Conservation (phyloP, 2,888 invertebrate species). For the Bellardia bayeri region DNA sequence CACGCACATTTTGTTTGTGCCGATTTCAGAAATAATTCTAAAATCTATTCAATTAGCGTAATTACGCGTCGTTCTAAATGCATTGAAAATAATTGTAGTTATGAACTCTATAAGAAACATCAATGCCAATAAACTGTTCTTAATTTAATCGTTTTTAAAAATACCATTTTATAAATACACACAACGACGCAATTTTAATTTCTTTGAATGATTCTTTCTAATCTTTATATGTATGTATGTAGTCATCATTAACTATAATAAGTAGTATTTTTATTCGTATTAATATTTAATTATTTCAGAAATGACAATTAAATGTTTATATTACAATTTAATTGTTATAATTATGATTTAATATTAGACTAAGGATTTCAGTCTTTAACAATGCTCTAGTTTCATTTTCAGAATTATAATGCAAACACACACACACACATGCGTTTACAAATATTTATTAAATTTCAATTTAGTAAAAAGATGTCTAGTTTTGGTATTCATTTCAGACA, state of each 20-base stretch:
- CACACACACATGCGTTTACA: background rate
- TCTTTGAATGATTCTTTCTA: constrained; percentile 41
- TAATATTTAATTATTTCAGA: constrained; percentile 5
- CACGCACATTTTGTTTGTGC: background rate
- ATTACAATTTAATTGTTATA: constrained; percentile 28
- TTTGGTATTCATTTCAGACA: constrained; percentile 15
- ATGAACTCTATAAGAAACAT: constrained; percentile 5
- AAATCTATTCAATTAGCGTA: too few relatives aligned
- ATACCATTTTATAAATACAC: background rate
- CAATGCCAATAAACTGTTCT: constrained; percentile 54
- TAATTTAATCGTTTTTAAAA: constrained; percentile 28
- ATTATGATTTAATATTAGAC: constrained; percentile 14
- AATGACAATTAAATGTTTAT: constrained; percentile 27
- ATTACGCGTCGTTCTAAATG: background rate
- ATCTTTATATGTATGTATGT: constrained; percentile 37
- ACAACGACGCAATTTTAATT: constrained; percentile 24
- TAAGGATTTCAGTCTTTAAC: constrained; percentile 34
- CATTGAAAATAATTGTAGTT: background rate
- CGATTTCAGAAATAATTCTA: too few relatives aligned
- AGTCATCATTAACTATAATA: background rate
- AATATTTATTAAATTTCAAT: background rate
- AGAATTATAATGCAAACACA: background rate
- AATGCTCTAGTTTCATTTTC: constrained; percentile 51
- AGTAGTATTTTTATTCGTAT: background rate
- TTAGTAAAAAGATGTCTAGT: constrained; percentile 18